Base-by-base conservation (phyloP, 2,113 vertebrate species). In the Crypturellus undulatus region DNA sequence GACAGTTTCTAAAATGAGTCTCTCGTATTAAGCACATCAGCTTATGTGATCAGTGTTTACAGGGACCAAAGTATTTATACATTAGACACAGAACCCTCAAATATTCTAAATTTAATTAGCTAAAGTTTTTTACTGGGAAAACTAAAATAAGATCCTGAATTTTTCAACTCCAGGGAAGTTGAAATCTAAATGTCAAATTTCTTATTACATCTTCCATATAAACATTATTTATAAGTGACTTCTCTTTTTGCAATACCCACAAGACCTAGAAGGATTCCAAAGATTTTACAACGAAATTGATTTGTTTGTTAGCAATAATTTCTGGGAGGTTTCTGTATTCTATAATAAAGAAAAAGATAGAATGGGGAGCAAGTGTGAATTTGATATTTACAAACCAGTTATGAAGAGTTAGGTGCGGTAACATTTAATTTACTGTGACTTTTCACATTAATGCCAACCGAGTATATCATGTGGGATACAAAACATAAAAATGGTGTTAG, bases 331-430 rank as follows among this genome's bases (percentile, higher is more conserved):
- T 65, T 68, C 12, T 64, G 21, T 42, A 16, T 40, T 62, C 7
- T 72, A 26, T 59, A 28, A 24, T 42, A 11, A 10, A 34, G 10
- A 49, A 60, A 63, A 70, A 77, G 28, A 49, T 3, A 92, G 91
- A 40, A 63, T 0, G 0, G 32, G 22, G 40, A 67, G 8, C 15
- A 58, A 88, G 6, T 21, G 32, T 76, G 63, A 88, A 20, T 95
- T 89, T 52, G 43, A 87, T 90, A 79, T 94, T 94, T 95, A 64
- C 84, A 93, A 94, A 93, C 34, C 40, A 94, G 63, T 93, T 95
- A 63, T 43, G 92, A 79, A 80, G 40, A 96, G 87, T 68, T 47
- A 75, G 28, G 7, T 77, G n/a, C 34, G 24, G 20, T 40, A 71
- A 34, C 70, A 76, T 93, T 93, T 93, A 83, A 90, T 92, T 96